These are phyloP conservation scores for Rutilus rutilus DNA, from an alignment of 2,113 vertebrate species.

Conservation along the genomic window DNA sequence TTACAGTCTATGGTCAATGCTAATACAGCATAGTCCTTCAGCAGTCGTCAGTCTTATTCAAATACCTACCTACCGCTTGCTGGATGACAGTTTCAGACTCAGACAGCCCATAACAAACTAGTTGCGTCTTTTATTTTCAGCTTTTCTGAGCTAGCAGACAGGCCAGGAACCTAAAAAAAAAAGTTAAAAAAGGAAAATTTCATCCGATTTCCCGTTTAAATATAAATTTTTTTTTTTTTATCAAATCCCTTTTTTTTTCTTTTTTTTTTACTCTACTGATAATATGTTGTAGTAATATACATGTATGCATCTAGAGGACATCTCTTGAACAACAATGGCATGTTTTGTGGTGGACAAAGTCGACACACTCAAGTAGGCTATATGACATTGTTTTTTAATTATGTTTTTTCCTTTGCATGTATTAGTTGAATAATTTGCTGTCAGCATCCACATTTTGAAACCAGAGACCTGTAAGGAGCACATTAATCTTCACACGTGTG, in stretches of 20 bases:
- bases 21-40: no score
- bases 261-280: not conserved
- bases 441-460: conserved; percentile 16
- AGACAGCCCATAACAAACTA: no score
- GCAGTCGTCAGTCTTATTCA: no score
- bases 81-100: no score
- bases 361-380: not conserved
- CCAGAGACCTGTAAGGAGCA: conserved; percentile 8
- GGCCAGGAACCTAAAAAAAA: no score
- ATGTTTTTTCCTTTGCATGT: not conserved
- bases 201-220: no score
- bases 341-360: not conserved
- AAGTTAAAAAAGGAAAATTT: no score
- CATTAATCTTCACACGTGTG: conserved; percentile 16
- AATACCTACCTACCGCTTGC: no score
- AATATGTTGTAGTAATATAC: not conserved
- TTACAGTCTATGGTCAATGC: no score
- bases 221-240: not conserved
- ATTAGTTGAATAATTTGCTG: not conserved
- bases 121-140: no score
- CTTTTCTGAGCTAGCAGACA: no score
- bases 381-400: not conserved
- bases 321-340: not conserved
- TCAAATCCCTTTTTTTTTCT: not conserved
- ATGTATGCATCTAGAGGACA: not conserved